Conservation (phyloP, 2,113 vertebrate genomes). For the Panthera leo region DNA sequence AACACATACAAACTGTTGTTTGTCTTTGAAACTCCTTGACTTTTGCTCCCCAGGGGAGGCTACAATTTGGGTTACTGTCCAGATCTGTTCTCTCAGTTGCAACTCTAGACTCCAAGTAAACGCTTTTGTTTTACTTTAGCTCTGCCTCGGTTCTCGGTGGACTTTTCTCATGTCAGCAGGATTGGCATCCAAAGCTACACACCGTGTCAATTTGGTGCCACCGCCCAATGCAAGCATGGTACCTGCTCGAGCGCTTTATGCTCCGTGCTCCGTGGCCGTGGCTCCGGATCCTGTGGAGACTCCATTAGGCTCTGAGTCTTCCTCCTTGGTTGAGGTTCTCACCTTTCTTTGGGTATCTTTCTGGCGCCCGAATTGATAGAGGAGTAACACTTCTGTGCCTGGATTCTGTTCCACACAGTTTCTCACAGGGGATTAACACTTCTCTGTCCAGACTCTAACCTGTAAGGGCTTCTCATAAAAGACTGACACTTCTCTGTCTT, state of each 20-base stretch:
- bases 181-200: neutral
- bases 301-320: neutral
- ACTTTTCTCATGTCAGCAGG: neutral
- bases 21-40: too few species aligned
- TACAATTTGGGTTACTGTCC: too few species aligned
- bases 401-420: too few species aligned
- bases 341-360: neutral
- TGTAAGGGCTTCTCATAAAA: too few species aligned
- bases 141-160: neutral
- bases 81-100: too few species aligned
- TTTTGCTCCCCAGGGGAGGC: too few species aligned
- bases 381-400: neutral
- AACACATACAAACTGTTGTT: too few species aligned
- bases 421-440: too few species aligned
- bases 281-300: neutral
- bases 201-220: neutral
- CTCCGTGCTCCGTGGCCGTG: neutral
- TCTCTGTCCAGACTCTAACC: too few species aligned
- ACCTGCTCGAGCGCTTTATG: rapidly evolving
- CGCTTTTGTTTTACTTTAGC: neutral
- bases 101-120: neutral
- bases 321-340: neutral
- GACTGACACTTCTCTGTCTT: too few species aligned
- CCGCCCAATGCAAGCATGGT: neutral
- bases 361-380: neutral